Base-by-base conservation (phyloP, 1,140 invertebrate species). In the Lucilia sericata region DNA sequence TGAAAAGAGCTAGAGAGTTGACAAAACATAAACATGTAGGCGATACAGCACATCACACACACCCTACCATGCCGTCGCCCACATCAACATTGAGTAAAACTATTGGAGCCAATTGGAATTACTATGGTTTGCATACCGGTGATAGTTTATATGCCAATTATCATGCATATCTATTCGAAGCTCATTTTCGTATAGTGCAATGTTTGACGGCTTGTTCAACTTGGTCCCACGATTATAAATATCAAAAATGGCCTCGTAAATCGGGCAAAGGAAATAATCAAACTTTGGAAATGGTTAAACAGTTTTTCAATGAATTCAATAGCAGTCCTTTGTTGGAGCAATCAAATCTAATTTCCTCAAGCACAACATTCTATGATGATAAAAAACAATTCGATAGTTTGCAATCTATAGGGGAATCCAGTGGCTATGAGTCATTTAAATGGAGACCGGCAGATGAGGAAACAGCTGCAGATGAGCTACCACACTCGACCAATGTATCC, bases 391-490 rank as follows among this genome's bases (percentile, higher is more conserved):
- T 91, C 17, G 93, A 94, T 86, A 95, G 94, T 91, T 91, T 95
- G 75, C 93, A 94, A 74, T 97, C 96, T 0, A 92, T 95, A 19
- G 95, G 95, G 4, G 95, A 96, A 85, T 96, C 95, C 86, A 96
- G 96, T 89, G 96, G 96, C 42, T 97, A 97, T 87, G 96, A 97
- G 87, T 97, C 96, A 87, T 95, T 96, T 86, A 95, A 94, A 84
- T 93, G 94, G 85, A 94, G 94, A 86, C 89, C 92, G 0, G 93
- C 94, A 9, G 93, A 94, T 25, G 92, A 92, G 7, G 90, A 82
- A 49, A 42, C 8, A 34, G n/a, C 42, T 17, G 86, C 86, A n/a
- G 87, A 86, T 10, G 87, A 85, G 0, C 4, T 51, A 85, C 42
- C 75, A 47, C 70, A 60, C 14, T 87, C 86, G 0, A 60, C 75